Conservation (phyloP, 92 coral and sea anemone species). For the Epizoanthus fatuus region DNA sequence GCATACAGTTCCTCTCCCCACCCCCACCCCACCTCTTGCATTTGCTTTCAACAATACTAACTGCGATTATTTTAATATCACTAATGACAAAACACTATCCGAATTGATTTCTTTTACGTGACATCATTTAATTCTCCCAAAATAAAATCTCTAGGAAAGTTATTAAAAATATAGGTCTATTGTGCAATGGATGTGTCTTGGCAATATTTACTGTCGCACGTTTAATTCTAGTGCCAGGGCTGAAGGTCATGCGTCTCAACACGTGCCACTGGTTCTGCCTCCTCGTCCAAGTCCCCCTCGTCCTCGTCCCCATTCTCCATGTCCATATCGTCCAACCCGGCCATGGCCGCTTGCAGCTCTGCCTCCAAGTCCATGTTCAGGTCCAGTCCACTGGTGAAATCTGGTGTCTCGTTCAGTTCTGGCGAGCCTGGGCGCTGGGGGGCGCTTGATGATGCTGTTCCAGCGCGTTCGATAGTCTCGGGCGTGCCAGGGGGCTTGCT, state of each 20-base stretch:
- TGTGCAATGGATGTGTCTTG: too few relatives aligned
- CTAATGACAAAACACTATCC: too few relatives aligned
- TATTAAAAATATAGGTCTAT: too few relatives aligned
- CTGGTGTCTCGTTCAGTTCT: constrained; percentile 67
- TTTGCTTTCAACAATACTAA: too few relatives aligned
- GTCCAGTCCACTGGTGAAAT: constrained; percentile 88
- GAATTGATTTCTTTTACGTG: too few relatives aligned
- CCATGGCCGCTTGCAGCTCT: constrained; percentile 86
- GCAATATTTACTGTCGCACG: too few relatives aligned
- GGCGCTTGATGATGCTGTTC: constrained; percentile 11
- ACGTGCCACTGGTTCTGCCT: constrained; percentile 1
- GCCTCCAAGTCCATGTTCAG: constrained; percentile 79
- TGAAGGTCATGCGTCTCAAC: background rate
- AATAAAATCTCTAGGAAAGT: too few relatives aligned
- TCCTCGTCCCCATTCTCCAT: constrained; percentile 49
- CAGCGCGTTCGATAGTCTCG: background rate
- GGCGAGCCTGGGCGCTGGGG: constrained; percentile 85
- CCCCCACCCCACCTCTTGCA: too few relatives aligned
- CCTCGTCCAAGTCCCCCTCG: background rate
- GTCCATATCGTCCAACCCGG: constrained; percentile 75
- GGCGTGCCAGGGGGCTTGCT: background rate
- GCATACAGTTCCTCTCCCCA: too few relatives aligned
- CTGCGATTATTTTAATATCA: too few relatives aligned
- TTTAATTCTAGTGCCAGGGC: constrained; percentile 6
- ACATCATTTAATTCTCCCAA: too few relatives aligned